Evolutionary conservation across 2,797 vertebrate species (phyloP).

Genomic region (Todus mexicanus): DNA sequence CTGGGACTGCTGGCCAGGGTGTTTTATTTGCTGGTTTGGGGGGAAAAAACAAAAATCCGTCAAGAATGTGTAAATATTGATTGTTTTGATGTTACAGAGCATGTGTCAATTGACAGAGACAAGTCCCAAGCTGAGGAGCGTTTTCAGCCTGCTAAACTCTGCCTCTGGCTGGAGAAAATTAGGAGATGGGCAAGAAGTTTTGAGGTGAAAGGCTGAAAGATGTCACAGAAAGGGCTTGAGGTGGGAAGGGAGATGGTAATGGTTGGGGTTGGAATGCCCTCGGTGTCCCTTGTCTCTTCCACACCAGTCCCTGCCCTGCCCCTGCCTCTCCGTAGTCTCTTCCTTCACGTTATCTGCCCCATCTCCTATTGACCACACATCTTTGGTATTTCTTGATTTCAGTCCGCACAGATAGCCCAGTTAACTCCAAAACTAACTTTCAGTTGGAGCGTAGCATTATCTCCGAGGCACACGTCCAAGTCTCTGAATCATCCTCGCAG

Average conservation of each 20-base stretch:
- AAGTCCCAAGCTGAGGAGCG: neutral
- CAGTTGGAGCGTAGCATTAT: neutral
- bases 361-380: neutral
- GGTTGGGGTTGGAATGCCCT: neutral
- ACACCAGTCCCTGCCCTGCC: neutral
- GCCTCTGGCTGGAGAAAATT: neutral
- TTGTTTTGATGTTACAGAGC: neutral
- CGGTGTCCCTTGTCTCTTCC: neutral
- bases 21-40: neutral
- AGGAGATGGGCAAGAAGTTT: neutral
- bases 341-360: neutral
- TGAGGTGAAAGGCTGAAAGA: neutral
- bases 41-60: neutral
- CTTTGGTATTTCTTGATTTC: neutral
- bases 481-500: conserved; percentile 45
- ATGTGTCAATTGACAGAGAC: neutral
- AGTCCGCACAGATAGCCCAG: neutral
- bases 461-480: neutral
- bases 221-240: neutral
- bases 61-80: neutral
- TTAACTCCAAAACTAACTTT: neutral
- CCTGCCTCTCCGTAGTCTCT: neutral
- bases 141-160: neutral
- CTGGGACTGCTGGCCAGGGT: neutral
- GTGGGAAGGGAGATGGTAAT: neutral